These are phyloP conservation scores for Holothuria scabra DNA, from an alignment of 53 echinoderm and acorn worm genomes.

Conservation along the genomic window DNA sequence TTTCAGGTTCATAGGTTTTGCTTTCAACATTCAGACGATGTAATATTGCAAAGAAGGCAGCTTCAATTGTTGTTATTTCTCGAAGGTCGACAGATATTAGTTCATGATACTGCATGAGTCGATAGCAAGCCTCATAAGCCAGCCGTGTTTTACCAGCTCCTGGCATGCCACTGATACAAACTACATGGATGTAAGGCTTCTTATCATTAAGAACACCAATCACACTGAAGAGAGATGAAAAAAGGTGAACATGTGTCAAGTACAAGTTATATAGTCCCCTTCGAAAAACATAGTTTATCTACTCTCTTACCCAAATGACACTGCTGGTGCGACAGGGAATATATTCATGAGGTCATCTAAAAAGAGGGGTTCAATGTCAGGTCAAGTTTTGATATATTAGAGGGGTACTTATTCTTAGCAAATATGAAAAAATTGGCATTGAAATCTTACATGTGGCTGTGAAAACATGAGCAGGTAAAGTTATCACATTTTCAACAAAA, in stretches of 20 bases:
- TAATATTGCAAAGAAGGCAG: slow-evolving; percentile 87
- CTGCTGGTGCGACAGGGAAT: too few relatives aligned
- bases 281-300: too few relatives aligned
- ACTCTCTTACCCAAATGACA: too few relatives aligned
- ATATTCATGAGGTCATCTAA: too few relatives aligned
- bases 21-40: slow-evolving; percentile 72
- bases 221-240: slow-evolving; percentile 36
- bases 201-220: slow-evolving; percentile 66
- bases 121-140: slow-evolving; percentile 80
- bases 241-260: neutral
- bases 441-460: too few relatives aligned
- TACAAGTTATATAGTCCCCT: neutral
- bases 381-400: too few relatives aligned
- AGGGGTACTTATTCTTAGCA: too few relatives aligned
- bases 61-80: slow-evolving; percentile 81
- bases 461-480: too few relatives aligned
- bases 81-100: slow-evolving; percentile 82
- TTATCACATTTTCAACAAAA: too few relatives aligned
- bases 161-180: slow-evolving; percentile 89
- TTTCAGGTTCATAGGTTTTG: slow-evolving; percentile 70
- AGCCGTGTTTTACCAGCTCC: slow-evolving; percentile 93
- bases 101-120: slow-evolving; percentile 64
- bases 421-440: too few relatives aligned
- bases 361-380: too few relatives aligned
- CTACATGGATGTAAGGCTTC: slow-evolving; percentile 66